Conservation (phyloP, 1,140 invertebrate species). For the Apocrypta bakeri region DNA sequence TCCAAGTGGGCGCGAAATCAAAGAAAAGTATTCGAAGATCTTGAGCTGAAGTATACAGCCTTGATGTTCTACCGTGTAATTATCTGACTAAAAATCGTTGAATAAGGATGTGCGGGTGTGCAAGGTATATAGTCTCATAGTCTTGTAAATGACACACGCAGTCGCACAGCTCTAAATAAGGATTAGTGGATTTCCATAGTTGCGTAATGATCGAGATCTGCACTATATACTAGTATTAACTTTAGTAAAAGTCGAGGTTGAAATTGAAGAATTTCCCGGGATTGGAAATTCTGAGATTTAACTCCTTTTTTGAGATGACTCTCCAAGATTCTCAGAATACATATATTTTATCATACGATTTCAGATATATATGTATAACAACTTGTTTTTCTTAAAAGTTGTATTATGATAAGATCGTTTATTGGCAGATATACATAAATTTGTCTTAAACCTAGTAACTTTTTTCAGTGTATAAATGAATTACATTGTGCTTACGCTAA, state of each 20-base stretch:
- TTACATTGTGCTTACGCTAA: too few relatives aligned
- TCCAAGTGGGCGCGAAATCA: not conserved
- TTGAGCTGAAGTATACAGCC: not conserved
- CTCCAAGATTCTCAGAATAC: too few relatives aligned
- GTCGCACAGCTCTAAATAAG: constrained; percentile 3
- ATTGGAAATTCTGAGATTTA: not conserved
- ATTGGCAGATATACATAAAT: too few relatives aligned
- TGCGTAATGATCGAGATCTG: constrained; percentile 14
- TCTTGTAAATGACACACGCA: constrained; percentile 25
- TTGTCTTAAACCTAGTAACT: too few relatives aligned
- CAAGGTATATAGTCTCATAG: not conserved
- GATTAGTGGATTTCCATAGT: not conserved
- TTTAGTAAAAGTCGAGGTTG: not conserved
- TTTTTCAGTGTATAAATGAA: too few relatives aligned
- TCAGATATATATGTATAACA: too few relatives aligned
- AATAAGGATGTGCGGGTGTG: constrained; percentile 30
- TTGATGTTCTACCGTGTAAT: not conserved
- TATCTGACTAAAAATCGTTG: constrained; percentile 23
- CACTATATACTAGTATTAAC: not conserved
- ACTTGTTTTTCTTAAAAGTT: too few relatives aligned
- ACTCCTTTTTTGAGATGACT: not conserved
- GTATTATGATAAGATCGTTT: too few relatives aligned
- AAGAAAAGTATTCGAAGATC: not conserved
- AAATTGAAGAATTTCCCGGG: not conserved
- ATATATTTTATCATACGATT: too few relatives aligned